These are phyloP conservation scores for Phrixothrix hirtus DNA, from an alignment of 2,888 invertebrate species.

Conservation along the genomic window DNA sequence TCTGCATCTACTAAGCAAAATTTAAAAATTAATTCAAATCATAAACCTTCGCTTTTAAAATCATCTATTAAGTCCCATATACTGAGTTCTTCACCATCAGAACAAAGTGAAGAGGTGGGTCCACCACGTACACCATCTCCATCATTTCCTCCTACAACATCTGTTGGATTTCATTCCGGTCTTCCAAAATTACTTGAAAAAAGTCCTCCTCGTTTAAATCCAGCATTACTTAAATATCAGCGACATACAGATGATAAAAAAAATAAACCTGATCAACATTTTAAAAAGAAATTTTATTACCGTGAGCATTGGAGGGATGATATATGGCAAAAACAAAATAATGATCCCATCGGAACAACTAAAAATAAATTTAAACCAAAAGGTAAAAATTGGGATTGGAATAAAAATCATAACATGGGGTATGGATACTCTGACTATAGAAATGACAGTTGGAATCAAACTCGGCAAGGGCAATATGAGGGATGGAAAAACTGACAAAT, in stretches of 20 bases:
- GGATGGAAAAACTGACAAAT: constrained; percentile 52
- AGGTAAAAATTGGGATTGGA: constrained; percentile 76
- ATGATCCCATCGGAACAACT: constrained; percentile 44
- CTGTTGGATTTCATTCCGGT: constrained; percentile 48
- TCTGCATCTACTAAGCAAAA: constrained; percentile 47
- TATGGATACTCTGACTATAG: constrained; percentile 20
- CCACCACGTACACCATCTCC: constrained; percentile 64
- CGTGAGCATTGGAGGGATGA: constrained; percentile 67
- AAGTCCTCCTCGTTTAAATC: constrained; percentile 56
- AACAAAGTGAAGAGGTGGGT: constrained; percentile 57
- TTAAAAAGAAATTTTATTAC: constrained; percentile 81
- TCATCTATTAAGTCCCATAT: constrained; percentile 55
- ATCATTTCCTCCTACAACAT: constrained; percentile 55
- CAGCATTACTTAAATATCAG: constrained; percentile 64
- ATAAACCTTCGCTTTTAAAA: constrained; percentile 52
- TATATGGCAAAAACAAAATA: constrained; percentile 52
- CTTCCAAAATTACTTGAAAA: constrained; percentile 42
- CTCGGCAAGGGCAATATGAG: constrained; percentile 40
- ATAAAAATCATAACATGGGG: constrained; percentile 49
- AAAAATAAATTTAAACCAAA: constrained; percentile 72
- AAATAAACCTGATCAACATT: constrained; percentile 65
- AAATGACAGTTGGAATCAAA: constrained; percentile 32
- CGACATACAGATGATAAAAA: constrained; percentile 58
- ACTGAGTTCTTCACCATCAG: constrained; percentile 57
- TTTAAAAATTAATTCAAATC: constrained; percentile 49